Percentiles rank a stretch among this genome's conserved stretches.
Evolutionary conservation across 2,797 vertebrate species (phyloP).

Genomic region (Peromyscus aztecus): DNA sequence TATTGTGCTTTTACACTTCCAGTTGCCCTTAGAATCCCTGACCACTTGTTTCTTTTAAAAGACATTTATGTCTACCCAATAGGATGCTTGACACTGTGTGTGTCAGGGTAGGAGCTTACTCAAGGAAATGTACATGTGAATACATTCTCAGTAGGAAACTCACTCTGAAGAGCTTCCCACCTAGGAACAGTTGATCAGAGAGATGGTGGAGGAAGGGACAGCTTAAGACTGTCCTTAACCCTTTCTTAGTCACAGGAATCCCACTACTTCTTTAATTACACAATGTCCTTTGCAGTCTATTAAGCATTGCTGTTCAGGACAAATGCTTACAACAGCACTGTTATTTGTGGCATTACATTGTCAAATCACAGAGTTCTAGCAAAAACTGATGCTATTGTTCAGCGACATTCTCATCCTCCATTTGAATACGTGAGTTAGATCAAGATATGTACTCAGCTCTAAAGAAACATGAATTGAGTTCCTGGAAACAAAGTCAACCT

Average conservation of each 20-base stretch:
- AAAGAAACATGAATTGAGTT: neutral
- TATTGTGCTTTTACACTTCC: constrained; percentile 26
- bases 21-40: neutral
- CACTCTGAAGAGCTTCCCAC: constrained; percentile 16
- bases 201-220: neutral
- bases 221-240: neutral
- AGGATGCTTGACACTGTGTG: neutral
- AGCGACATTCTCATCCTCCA: neutral
- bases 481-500: neutral
- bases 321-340: neutral
- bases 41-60: neutral
- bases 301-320: constrained; percentile 1
- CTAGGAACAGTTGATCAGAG: constrained; percentile 24
- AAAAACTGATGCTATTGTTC: neutral
- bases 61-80: neutral
- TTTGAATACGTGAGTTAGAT: neutral
- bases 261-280: constrained; percentile 39
- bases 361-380: neutral
- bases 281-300: neutral
- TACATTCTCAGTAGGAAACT: constrained; percentile 16
- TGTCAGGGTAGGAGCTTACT: constrained; percentile 23
- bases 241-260: constrained; percentile 15
- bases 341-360: neutral
- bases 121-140: neutral
- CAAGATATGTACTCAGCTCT: neutral